Evolutionary conservation across 2,888 invertebrate genomes (phyloP), one percentile per base, ranked within the genome.

Genomic region (Syrista parreyssii): DNA sequence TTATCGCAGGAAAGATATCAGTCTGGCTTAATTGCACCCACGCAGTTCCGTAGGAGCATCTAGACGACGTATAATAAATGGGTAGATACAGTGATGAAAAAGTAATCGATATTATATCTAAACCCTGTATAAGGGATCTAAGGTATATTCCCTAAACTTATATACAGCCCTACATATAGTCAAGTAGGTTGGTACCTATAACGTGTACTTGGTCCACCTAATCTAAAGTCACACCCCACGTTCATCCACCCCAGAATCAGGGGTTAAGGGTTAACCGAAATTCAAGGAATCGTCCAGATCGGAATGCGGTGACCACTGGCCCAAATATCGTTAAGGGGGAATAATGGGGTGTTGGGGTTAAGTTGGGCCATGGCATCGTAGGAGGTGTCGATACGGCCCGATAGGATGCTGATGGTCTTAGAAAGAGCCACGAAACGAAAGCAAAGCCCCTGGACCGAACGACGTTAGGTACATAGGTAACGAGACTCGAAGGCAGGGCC

Each of bases 201-300:
- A 55, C 55, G 55, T 55, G 55, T 23, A 55, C 55, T 55, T 55
- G 55, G 15, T 55, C 23, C 55, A 55, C 55, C 55, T 55, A 55
- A 55, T 55, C 55, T 23, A 0, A 55, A 55, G 55, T 55, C 23
- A 55, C 55, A 55, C 55, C 55, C 55, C 55, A 55, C 55, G 55
- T 55, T 23, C 55, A 23, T 55, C 55, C 55, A 55, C 55, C 55
- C 55, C 23, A 55, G 55, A 55, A 55, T 55, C 55, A 55, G 31
- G 71, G 71, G 71, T 71, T 71, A 71, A 71, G 71, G 71, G 71
- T 71, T 71, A 71, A 71, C 71, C 71, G 71, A 71, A 71, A 32
- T 71, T 71, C 71, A 71, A 71, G 71, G 71, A 71, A 71, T 71
- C 71, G 71, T 31, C 55, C 4, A 30, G 12, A 71, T 71, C 71